Conservation (phyloP, 2,888 invertebrate genomes). For the Plebejus melissa region DNA sequence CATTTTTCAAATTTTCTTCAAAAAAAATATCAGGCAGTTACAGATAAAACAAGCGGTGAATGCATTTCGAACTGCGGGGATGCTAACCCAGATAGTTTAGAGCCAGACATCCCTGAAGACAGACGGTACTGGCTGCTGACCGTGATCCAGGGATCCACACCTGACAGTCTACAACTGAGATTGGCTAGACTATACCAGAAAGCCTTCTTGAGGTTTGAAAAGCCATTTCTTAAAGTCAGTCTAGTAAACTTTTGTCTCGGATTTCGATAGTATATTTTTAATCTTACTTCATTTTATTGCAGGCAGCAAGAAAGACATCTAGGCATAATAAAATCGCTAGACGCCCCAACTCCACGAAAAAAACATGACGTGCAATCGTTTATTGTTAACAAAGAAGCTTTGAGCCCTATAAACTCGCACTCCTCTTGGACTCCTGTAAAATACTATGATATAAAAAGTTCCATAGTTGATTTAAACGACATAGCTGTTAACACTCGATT, state of each 20-base stretch:
- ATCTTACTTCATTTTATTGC: conserved; percentile 40
- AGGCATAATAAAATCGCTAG: conserved; percentile 81
- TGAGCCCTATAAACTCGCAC: conserved; percentile 45
- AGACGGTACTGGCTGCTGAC: conserved; percentile 90
- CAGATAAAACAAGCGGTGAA: conserved; percentile 69
- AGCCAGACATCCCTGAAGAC: conserved; percentile 80
- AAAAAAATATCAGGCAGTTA: conserved; percentile 56
- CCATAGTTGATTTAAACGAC: conserved; percentile 40
- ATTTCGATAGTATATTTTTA: not conserved
- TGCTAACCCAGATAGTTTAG: conserved; percentile 66
- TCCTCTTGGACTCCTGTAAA: conserved; percentile 51
- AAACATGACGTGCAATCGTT: conserved; percentile 75
- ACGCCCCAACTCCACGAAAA: conserved; percentile 64
- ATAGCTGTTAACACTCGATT: conserved; percentile 35
- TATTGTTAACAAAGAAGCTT: conserved; percentile 58
- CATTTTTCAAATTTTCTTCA: not conserved
- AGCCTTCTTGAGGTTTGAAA: conserved; percentile 85
- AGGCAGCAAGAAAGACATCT: conserved; percentile 91
- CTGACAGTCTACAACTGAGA: conserved; percentile 84
- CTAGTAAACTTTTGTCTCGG: not conserved
- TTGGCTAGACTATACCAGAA: conserved; percentile 88
- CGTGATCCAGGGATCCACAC: conserved; percentile 81
- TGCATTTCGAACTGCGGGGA: conserved; percentile 76
- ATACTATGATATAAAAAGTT: conserved; percentile 55
- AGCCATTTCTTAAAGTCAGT: not conserved